These are phyloP conservation scores for Calameuta idolon DNA, from an alignment of 2,888 invertebrate genomes.

Conservation along the genomic window DNA sequence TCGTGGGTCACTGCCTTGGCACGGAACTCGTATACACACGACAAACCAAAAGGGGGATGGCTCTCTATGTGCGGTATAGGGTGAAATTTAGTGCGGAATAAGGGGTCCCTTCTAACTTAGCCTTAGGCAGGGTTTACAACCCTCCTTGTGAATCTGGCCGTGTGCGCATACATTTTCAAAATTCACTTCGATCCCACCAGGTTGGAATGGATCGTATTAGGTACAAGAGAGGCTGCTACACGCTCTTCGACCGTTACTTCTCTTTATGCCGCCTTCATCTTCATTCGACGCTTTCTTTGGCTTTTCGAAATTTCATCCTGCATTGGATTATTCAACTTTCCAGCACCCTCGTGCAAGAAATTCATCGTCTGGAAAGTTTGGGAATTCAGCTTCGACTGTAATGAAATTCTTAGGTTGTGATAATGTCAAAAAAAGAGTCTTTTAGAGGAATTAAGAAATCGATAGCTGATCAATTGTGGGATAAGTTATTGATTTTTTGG, in stretches of 20 bases:
- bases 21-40: conserved; percentile 31
- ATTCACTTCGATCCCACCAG: conserved; percentile 42
- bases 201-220: conserved; percentile 45
- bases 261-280: neutral
- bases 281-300: neutral
- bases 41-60: conserved; percentile 19
- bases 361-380: neutral
- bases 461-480: neutral
- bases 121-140: conserved; percentile 66
- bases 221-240: conserved; percentile 6
- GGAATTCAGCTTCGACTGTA: neutral
- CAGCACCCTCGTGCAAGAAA: neutral
- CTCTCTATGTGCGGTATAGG: conserved; percentile 27
- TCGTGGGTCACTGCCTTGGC: conserved; percentile 61
- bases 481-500: neutral
- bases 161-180: conserved; percentile 63
- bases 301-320: neutral
- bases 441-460: neutral
- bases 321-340: neutral
- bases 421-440: neutral
- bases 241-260: neutral
- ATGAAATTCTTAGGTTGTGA: neutral
- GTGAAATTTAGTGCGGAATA: conserved; percentile 39
- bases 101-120: conserved; percentile 51
- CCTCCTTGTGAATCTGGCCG: conserved; percentile 67